Evolutionary conservation across 2,888 invertebrate genomes (phyloP), one percentile per base, ranked within the genome.

Genomic region (Venusia cambrica): DNA sequence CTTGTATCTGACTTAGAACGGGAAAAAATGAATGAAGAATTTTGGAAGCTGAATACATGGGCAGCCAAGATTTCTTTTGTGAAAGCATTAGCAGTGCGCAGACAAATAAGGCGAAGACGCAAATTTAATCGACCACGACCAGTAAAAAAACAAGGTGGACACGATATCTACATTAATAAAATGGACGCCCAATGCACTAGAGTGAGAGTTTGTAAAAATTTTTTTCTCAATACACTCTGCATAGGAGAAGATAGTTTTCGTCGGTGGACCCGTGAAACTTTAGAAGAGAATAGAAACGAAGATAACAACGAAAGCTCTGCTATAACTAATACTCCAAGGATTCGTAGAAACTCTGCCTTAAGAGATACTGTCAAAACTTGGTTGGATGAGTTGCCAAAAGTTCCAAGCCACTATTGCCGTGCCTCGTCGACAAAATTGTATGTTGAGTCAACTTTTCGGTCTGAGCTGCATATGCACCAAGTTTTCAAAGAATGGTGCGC

Each of bases 371-470:
- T n/a, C n/a, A n/a, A n/a, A 12, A 11, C 22, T 12, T 22, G 11
- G 7, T 18, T 18, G 22, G n/a, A 12, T n/a, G 2, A 3, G n/a
- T n/a, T 22, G 22, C 33, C 27, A n/a, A 39, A 34, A 30, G 34
- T 39, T 5, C 34, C 34, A 6, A 34, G 34, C 25, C 39, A 34
- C 24, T n/a, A n/a, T n/a, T n/a, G n/a, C 20, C 31, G 24, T 6
- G 25, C 31, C 5, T 25, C 12, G 16, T 28, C 28, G 2, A 27
- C 14, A 5, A 30, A 19, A 12, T 14, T 33, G 22, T 38, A 33
- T 24, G 38, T 38, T 19, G 33, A 38, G 21, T 22, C 21, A 3
- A 33, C 25, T 9, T 33, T 38, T 19, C 11, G 29, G n/a, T 33
- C 28, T 5, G 9, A 16, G 4, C 5, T 15, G 16, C 21, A 35